Evolutionary conservation across 2,113 vertebrate genomes (phyloP), one percentile per base, ranked within the genome.

Genomic region (Casuarius casuarius): DNA sequence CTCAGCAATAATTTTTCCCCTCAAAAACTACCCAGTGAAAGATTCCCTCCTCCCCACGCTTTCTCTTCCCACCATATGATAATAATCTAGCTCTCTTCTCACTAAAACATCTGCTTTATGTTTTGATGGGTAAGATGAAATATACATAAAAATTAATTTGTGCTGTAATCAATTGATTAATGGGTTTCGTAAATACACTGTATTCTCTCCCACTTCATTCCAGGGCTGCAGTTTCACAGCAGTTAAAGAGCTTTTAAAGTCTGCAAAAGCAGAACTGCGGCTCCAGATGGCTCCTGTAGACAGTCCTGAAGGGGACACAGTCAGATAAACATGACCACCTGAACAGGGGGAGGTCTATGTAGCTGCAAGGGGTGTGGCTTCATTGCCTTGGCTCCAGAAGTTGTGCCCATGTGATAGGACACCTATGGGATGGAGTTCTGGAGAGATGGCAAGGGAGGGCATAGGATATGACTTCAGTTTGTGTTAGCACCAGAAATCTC

Each of bases 51-150:
- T 52, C 59, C 54, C 51, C 48, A 31, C 1, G 2, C 8, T 52
- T 81, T 26, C 63, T n/a, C 5, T 72, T 80, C 51, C 48, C 4
- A 21, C 67, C 44, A 29, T 29, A 18, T 5, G 38, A 29, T 49
- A 61, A 84, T 48, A 77, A 95, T 42, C 4, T 0, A 0, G 81
- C 18, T 87, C 6, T 13, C 13, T 90, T 59, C 70, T 68, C 48
- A 38, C 23, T 46, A 12, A 70, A 93, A 59, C 91, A 87, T 73
- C 70, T 96, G 83, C 61, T 96, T 89, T 75, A 26, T 87, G 84
- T 75, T 92, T 91, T 78, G 84, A 20, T 2, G 13, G 23, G 35
- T 12, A 52, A 79, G 58, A 40, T 9, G 52, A 78, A 82, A 89
- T 68, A 52, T 1, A 59, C 48, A 62, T 15, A 61, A 48, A 86